Evolutionary conservation across 2,888 invertebrate species (phyloP).

Genomic region (Ophion ellenae): DNA sequence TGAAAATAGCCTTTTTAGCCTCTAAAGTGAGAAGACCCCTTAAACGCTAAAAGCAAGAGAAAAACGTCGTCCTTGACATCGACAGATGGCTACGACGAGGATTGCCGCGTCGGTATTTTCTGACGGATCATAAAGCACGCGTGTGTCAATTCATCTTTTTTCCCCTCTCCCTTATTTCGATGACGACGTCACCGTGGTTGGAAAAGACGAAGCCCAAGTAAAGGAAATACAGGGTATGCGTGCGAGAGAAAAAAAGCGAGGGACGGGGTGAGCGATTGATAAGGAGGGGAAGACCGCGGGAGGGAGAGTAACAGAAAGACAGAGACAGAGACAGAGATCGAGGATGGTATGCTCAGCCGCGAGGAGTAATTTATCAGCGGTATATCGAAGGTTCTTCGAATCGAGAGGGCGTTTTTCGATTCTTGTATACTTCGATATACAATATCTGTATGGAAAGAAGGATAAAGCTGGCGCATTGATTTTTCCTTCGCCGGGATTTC

Average conservation of each 20-base stretch:
- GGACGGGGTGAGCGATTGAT: no score
- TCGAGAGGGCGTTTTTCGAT: conserved; percentile 57
- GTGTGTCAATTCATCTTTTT: conserved; percentile 76
- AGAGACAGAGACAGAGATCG: conserved; percentile 5
- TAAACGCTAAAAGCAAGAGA: conserved; percentile 12
- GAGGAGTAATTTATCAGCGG: conserved; percentile 73
- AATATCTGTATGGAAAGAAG: conserved; percentile 16
- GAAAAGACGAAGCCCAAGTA: conserved; percentile 35
- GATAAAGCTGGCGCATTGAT: conserved; percentile 10
- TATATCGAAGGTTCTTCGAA: conserved; percentile 59
- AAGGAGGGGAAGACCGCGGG: not conserved
- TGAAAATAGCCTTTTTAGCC: no score
- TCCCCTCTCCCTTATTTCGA: conserved; percentile 17
- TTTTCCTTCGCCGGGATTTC: conserved; percentile 21
- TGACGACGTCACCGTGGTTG: conserved; percentile 52
- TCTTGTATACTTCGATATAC: conserved; percentile 24
- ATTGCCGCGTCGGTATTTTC: conserved; percentile 72
- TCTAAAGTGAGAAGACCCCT: no score
- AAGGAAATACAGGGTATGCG: conserved; percentile 8
- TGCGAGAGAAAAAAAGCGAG: conserved; percentile 9
- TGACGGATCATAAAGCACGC: conserved; percentile 72
- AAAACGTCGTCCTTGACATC: conserved; percentile 45
- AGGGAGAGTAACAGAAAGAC: not conserved
- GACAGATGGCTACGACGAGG: conserved; percentile 61
- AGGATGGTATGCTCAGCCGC: conserved; percentile 39